A percentile compares a stretch with the other conserved stretches of the same genome.
phyloP scores from a whole-genome alignment of 1,140 invertebrate genomes.

The Tetragonula clypearis region DNA sequence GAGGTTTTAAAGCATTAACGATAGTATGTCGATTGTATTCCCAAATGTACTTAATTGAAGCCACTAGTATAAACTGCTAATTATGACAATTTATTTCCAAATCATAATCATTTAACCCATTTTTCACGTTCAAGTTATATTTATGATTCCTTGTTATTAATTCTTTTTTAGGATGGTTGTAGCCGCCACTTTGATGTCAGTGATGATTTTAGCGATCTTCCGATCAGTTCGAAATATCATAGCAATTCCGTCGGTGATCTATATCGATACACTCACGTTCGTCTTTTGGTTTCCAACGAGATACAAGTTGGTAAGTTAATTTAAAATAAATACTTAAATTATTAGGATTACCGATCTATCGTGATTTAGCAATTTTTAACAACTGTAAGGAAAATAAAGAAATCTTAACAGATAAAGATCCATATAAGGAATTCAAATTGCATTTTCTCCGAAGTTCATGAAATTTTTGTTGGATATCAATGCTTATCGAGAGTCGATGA shows the following conservation, averaged over 20 bases:
- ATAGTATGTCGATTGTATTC: neutral
- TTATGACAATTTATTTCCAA: neutral
- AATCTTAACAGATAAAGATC: neutral
- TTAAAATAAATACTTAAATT: neutral
- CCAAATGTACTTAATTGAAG: neutral
- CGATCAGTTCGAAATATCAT: constrained; percentile 83
- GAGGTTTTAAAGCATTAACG: neutral
- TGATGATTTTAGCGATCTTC: constrained; percentile 69
- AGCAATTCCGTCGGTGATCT: constrained; percentile 83
- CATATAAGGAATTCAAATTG: neutral
- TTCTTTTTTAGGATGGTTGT: constrained; percentile 53
- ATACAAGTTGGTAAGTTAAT: constrained; percentile 74
- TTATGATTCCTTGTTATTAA: neutral
- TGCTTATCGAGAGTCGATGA: neutral
- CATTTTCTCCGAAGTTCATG: constrained; percentile 20
- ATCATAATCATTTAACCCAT: neutral
- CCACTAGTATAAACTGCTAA: neutral
- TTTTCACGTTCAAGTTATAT: neutral
- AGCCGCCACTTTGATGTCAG: constrained; percentile 29
- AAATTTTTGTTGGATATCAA: constrained; percentile 10
- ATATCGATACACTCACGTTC: constrained; percentile 82
- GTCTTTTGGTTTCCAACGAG: constrained; percentile 86
- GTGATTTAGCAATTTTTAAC: neutral
- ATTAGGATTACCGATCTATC: neutral
- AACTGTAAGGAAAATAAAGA: neutral